A percentile compares a stretch with the other conserved stretches of the same genome.
These are phyloP conservation scores for Hartigia nigra DNA, from an alignment of 2,888 invertebrate genomes.

Conservation along the genomic window DNA sequence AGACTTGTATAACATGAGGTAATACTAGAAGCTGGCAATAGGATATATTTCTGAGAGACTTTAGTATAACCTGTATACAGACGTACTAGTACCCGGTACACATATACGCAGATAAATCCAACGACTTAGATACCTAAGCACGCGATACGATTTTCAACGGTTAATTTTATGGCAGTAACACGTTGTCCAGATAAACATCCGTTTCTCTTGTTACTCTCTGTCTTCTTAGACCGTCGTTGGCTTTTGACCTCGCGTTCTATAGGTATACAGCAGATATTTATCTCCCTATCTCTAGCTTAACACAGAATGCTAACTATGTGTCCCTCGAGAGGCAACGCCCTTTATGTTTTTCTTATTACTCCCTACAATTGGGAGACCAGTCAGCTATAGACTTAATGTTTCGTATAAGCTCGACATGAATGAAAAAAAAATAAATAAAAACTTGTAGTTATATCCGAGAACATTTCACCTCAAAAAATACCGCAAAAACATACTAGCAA, in stretches of 20 bases:
- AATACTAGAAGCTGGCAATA: neutral
- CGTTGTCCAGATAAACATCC: conserved; percentile 3
- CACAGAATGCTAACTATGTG: neutral
- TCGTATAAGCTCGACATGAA: neutral
- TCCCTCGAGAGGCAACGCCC: neutral
- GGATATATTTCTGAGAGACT: neutral
- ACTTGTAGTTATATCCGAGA: neutral
- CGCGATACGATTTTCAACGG: conserved; percentile 14
- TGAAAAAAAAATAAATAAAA: neutral
- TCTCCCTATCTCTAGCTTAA: neutral
- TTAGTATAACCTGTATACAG: neutral
- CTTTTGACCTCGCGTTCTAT: neutral
- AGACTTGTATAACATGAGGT: neutral
- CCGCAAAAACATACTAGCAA: neutral
- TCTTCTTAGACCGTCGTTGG: neutral
- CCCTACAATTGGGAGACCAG: neutral
- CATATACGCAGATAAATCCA: neutral
- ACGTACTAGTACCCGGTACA: neutral
- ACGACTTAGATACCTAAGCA: neutral
- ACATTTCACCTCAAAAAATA: neutral
- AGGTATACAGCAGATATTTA: neutral
- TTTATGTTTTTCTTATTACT: neutral
- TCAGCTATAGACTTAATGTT: neutral
- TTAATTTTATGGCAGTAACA: conserved; percentile 13
- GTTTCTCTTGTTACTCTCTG: neutral